Evolutionary conservation across 1,140 invertebrate species (phyloP).

Genomic region (Cheumatopsyche charites): DNA sequence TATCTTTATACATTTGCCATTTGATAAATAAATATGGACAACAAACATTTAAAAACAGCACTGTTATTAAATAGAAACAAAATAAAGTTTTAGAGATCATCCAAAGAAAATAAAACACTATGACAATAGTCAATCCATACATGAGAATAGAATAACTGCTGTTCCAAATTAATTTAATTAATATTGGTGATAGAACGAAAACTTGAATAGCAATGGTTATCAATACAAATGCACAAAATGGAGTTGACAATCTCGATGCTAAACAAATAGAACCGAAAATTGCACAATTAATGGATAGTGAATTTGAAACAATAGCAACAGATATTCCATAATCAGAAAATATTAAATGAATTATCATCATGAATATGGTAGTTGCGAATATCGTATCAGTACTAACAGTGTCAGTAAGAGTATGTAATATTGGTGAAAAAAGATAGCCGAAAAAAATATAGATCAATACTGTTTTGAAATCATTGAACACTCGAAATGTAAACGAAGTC

Average conservation of each 20-base stretch:
- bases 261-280: conserved; percentile 94
- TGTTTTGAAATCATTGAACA: conserved; percentile 69
- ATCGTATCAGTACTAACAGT: conserved; percentile 97
- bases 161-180: conserved; percentile 68
- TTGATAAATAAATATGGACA: conserved; percentile 82
- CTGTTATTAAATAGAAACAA: conserved; percentile 66
- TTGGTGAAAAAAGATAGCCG: conserved; percentile 85
- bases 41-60: conserved; percentile 71
- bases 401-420: conserved; percentile 93
- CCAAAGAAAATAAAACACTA: conserved; percentile 63
- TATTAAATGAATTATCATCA: conserved; percentile 86
- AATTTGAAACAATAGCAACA: conserved; percentile 80
- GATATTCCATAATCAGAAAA: conserved; percentile 91
- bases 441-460: conserved; percentile 81
- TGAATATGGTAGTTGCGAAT: conserved; percentile 86
- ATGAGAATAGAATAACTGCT: conserved; percentile 52
- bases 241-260: conserved; percentile 84
- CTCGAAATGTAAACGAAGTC: conserved; percentile 45
- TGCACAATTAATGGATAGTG: conserved; percentile 87
- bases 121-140: conserved; percentile 52
- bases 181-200: conserved; percentile 87
- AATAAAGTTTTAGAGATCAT: conserved; percentile 65
- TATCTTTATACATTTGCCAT: conserved; percentile 87
- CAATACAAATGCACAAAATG: conserved; percentile 86
- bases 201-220: conserved; percentile 83